Conservation (phyloP, 2,113 vertebrate species). For the Reinhardtius hippoglossoides region DNA sequence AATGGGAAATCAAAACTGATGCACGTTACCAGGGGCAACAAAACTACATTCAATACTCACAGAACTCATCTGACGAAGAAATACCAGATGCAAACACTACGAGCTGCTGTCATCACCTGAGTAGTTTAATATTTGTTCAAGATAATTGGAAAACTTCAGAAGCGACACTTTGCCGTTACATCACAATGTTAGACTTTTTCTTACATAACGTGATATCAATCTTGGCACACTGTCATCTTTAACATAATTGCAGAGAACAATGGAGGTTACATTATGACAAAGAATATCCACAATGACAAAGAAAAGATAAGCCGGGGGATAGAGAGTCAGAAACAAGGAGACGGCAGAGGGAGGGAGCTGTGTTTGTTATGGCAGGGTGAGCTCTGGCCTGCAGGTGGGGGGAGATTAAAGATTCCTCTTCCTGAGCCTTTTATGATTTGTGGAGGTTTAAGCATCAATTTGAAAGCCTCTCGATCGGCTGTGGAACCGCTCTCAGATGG, state of each 20-base stretch:
- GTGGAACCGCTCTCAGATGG: no score
- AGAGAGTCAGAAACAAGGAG: conserved; percentile 9
- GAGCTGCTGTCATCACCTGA: background rate
- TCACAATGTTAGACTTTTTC: background rate
- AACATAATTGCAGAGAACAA: conserved; percentile 32
- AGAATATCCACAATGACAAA: conserved; percentile 20
- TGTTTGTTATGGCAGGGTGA: no score
- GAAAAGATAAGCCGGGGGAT: conserved; percentile 37
- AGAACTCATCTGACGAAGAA: background rate
- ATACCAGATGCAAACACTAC: background rate
- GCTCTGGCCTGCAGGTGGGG: background rate
- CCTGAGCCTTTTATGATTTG: conserved; percentile 14
- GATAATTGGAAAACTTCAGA: background rate
- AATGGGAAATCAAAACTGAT: background rate
- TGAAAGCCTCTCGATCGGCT: conserved; percentile 35
- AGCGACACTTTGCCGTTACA: no score
- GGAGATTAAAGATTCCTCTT: conserved; percentile 56
- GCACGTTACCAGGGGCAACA: background rate
- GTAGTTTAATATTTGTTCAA: background rate
- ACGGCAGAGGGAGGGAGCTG: background rate
- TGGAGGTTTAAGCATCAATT: conserved; percentile 62
- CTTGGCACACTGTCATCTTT: conserved; percentile 8
- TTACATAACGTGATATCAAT: background rate
- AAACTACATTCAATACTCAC: background rate
- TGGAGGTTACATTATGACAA: background rate